phyloP scores from a whole-genome alignment of 2,113 vertebrate genomes.

The Trematocara marginatum region DNA sequence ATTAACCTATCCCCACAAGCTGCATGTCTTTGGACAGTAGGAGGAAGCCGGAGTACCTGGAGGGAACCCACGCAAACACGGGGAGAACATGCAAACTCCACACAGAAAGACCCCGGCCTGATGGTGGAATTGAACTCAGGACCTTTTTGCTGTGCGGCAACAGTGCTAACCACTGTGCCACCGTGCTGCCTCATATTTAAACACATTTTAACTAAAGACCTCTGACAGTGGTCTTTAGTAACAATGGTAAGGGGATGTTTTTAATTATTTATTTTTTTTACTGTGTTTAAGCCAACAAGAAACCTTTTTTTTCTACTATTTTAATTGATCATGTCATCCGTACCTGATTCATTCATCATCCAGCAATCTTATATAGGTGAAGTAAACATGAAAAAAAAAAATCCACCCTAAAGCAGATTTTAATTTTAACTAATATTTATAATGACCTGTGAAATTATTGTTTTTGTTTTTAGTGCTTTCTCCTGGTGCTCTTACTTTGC shows the following conservation, averaged over 20 bases:
- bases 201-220: background rate
- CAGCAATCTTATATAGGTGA: conserved; percentile 45
- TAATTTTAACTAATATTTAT: conserved; percentile 71
- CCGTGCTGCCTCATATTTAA: background rate
- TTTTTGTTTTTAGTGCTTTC: conserved; percentile 63
- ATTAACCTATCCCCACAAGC: too few relatives aligned
- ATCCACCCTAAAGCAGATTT: conserved; percentile 52
- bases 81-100: too few relatives aligned
- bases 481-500: conserved; percentile 52
- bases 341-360: conserved; percentile 26
- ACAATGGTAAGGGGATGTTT: background rate
- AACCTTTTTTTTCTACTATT: background rate
- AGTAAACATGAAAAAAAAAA: conserved; percentile 50
- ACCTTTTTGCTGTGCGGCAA: too few relatives aligned
- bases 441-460: conserved; percentile 74
- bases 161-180: too few relatives aligned
- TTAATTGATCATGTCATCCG: background rate
- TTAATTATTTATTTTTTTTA: background rate
- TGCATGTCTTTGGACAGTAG: too few relatives aligned
- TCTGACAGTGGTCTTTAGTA: background rate
- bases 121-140: too few relatives aligned
- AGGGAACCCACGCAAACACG: too few relatives aligned
- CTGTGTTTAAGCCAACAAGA: background rate
- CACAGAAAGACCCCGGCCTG: too few relatives aligned
- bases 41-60: too few relatives aligned